phyloP scores from a whole-genome alignment of 2,797 vertebrate species.

The Petrocephalus sullivani region DNA sequence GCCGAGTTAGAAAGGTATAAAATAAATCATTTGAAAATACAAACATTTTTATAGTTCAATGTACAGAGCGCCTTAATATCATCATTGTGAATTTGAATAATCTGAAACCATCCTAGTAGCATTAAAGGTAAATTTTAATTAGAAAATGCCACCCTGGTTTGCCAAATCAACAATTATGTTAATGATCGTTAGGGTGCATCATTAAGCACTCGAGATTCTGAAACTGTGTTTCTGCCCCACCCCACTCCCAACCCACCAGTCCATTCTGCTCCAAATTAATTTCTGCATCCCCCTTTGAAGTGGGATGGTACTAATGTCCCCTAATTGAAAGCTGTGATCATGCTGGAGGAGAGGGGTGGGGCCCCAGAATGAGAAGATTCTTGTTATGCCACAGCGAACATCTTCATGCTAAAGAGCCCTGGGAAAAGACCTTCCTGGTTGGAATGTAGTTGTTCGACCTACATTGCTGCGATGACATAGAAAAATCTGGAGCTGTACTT shows the following conservation, averaged over 20 bases:
- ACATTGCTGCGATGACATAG: neutral
- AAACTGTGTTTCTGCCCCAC: neutral
- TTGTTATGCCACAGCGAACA: neutral
- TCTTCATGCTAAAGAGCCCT: neutral
- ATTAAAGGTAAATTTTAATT: neutral
- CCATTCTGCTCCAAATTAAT: neutral
- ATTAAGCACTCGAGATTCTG: neutral
- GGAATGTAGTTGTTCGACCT: no score
- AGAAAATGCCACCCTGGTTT: neutral
- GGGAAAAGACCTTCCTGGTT: neutral
- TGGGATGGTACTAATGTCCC: neutral
- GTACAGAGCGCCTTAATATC: neutral
- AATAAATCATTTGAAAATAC: constrained; percentile 8
- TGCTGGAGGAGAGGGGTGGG: neutral
- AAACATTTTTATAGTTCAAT: neutral
- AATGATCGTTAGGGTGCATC: neutral
- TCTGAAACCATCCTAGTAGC: neutral
- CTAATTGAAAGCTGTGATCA: neutral
- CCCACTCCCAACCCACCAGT: neutral
- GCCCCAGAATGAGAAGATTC: neutral
- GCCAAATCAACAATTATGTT: neutral
- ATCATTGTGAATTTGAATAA: no score
- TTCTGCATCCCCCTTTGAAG: neutral
- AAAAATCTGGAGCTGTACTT: neutral
- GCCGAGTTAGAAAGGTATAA: neutral